Conservation (phyloP, 2,888 invertebrate species). For the Drosophila pseudotalamancana region DNA sequence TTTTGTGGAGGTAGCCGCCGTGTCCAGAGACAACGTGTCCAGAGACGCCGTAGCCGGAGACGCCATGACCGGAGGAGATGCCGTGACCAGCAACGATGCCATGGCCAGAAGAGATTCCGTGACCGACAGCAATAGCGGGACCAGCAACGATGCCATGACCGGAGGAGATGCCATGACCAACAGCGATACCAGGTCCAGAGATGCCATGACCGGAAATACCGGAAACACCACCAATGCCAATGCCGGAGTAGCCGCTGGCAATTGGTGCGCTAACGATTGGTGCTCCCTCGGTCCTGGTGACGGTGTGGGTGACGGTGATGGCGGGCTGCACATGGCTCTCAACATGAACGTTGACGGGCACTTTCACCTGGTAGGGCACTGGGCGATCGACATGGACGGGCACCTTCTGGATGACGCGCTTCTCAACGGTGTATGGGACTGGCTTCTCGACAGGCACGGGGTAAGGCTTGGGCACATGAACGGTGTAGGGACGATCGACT, state of each 20-base stretch:
- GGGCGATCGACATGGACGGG: conserved; percentile 88
- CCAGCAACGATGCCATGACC: conserved; percentile 19
- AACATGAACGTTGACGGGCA: conserved; percentile 85
- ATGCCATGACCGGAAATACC: conserved; percentile 46
- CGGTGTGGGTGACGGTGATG: conserved; percentile 57
- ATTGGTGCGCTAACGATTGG: conserved; percentile 62
- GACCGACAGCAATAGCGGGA: conserved; percentile 16
- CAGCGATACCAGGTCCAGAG: conserved; percentile 41
- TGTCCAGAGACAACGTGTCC: conserved; percentile 25
- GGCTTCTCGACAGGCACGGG: conserved; percentile 86
- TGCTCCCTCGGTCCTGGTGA: conserved; percentile 53
- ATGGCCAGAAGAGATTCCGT: conserved; percentile 29
- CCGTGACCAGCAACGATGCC: conserved; percentile 54
- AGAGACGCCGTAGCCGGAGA: conserved; percentile 10
- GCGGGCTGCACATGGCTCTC: conserved; percentile 80
- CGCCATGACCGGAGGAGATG: conserved; percentile 8
- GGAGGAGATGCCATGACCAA: conserved; percentile 42
- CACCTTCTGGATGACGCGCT: conserved; percentile 85
- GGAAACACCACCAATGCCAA: no score
- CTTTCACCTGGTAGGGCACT: conserved; percentile 89
- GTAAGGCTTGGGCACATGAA: conserved; percentile 86
- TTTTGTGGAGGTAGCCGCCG: conserved; percentile 80
- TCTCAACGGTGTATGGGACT: conserved; percentile 87
- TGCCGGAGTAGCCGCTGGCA: conserved; percentile 44
- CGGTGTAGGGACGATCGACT: conserved; percentile 89